A percentile compares a stretch with the other conserved stretches of the same genome.
phyloP scores from a whole-genome alignment of 2,888 invertebrate genomes.

The Pseudanteris insignis region DNA sequence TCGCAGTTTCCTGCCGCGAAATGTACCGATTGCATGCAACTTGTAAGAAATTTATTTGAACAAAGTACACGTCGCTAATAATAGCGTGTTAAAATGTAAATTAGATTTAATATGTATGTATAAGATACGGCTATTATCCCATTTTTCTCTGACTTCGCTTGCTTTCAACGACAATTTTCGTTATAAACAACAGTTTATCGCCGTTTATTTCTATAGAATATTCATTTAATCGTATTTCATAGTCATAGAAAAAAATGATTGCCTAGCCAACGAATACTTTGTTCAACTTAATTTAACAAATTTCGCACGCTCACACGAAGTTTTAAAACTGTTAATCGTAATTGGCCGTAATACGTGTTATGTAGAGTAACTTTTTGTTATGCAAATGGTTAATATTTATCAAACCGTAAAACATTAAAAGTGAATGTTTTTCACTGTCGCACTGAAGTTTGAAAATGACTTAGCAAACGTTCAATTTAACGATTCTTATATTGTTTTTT shows the following conservation, averaged over 20 bases:
- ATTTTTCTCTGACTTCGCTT: conserved; percentile 17
- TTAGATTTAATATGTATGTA: conserved; percentile 27
- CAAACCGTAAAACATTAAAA: too few species aligned
- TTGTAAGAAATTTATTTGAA: conserved; percentile 36
- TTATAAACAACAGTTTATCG: conserved; percentile 4
- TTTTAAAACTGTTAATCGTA: too few species aligned
- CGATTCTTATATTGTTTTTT: too few species aligned
- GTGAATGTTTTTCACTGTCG: too few species aligned
- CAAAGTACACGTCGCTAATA: conserved; percentile 30
- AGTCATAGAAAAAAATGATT: conserved; percentile 4
- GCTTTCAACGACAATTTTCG: conserved; percentile 6
- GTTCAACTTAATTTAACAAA: too few species aligned
- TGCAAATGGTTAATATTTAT: too few species aligned
- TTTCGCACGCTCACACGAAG: too few species aligned
- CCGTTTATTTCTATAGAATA: conserved; percentile 1
- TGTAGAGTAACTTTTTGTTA: too few species aligned
- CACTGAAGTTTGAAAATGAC: too few species aligned
- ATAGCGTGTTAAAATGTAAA: conserved; percentile 36
- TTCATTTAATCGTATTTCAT: too few species aligned
- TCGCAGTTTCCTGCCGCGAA: conserved; percentile 38
- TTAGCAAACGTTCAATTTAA: too few species aligned
- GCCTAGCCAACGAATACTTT: conserved; percentile 2
- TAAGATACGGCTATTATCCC: conserved; percentile 21
- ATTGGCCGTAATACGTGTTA: too few species aligned
- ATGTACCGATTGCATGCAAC: conserved; percentile 33